phyloP scores from a whole-genome alignment of 2,797 vertebrate species.

The Heterohyrax brucei region DNA sequence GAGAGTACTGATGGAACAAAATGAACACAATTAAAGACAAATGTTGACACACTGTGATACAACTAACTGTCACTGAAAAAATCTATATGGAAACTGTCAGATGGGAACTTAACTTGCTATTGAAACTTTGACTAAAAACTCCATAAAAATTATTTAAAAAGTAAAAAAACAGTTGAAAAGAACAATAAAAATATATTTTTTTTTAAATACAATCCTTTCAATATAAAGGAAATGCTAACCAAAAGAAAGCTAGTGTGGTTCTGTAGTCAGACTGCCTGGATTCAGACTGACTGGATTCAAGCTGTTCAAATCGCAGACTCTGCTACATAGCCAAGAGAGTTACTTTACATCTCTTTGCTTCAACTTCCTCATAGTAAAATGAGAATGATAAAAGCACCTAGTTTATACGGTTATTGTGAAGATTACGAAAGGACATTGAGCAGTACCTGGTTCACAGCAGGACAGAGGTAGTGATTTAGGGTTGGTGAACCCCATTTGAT shows the following conservation, averaged over 20 bases:
- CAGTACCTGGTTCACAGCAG: not conserved
- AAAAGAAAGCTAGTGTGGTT: conserved; percentile 35
- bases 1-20: no score
- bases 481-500: not conserved
- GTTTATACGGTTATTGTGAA: not conserved
- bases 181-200: not conserved
- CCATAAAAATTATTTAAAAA: no score
- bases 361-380: conserved; percentile 36
- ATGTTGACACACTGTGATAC: no score
- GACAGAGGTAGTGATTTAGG: not conserved
- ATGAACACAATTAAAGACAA: no score
- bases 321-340: not conserved
- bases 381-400: conserved; percentile 2
- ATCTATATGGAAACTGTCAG: no score
- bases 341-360: conserved; percentile 34
- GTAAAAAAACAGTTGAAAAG: no score
- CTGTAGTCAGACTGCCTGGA: not conserved
- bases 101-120: no score
- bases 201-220: not conserved
- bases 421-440: not conserved
- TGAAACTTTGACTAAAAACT: no score
- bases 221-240: conserved; percentile 37
- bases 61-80: no score
- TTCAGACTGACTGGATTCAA: not conserved
- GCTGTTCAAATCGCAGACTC: not conserved